Evolutionary conservation across 2,888 invertebrate genomes (phyloP).

Genomic region (Acrocyrtus sp.): DNA sequence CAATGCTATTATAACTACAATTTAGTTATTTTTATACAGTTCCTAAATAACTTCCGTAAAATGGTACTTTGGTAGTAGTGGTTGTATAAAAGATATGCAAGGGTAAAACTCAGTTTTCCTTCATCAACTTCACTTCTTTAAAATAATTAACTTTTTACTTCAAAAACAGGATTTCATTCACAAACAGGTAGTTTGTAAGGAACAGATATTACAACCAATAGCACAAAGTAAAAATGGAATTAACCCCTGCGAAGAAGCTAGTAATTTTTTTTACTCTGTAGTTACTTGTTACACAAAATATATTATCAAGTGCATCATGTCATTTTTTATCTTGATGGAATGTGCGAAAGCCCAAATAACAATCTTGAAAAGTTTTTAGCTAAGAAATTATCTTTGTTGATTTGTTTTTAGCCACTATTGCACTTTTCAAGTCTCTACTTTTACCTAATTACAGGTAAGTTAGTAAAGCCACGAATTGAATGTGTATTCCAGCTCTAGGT

Average conservation of each 20-base stretch:
- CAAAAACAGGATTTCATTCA: no score
- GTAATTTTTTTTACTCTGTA: not conserved
- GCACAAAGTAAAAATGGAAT: conserved; percentile 34
- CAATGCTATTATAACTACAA: no score
- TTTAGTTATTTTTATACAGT: no score
- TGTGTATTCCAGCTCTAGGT: not conserved
- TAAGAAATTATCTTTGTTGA: not conserved
- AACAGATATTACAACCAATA: no score
- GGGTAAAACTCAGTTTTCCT: conserved; percentile 28
- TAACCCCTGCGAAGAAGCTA: conserved; percentile 24
- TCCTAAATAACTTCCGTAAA: no score
- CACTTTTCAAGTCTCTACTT: not conserved
- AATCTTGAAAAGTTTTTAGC: not conserved
- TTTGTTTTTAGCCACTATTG: no score
- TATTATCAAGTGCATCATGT: conserved; percentile 32
- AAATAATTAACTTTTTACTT: not conserved
- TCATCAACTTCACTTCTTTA: not conserved
- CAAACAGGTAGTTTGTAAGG: no score
- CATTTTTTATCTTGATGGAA: conserved; percentile 54
- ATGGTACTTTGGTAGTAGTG: no score
- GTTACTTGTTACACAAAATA: conserved; percentile 38
- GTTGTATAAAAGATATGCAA: conserved; percentile 48
- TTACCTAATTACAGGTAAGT: not conserved
- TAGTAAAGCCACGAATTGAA: not conserved
- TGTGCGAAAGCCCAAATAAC: conserved; percentile 51